phyloP scores from a whole-genome alignment of 2,888 invertebrate species.

The Andrena bucephala region DNA sequence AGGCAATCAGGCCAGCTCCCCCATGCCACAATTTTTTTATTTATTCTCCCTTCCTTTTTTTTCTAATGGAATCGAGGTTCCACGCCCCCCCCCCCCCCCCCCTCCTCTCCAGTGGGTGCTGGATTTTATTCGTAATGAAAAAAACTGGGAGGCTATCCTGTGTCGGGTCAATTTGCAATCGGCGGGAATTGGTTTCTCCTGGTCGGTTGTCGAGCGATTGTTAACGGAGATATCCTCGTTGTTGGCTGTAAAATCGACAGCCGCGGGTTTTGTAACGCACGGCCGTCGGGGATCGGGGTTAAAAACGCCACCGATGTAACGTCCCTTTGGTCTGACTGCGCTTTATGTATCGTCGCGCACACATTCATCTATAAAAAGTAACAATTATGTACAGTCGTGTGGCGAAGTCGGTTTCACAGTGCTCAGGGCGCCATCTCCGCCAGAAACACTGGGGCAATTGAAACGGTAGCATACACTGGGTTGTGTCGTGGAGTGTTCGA shows the following conservation, averaged over 20 bases:
- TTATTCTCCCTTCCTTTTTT: background rate
- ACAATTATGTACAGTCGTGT: slow-evolving; percentile 42
- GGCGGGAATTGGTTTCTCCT: slow-evolving; percentile 2
- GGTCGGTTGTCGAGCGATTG: background rate
- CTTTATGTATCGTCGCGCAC: slow-evolving; percentile 20
- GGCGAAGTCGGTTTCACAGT: background rate
- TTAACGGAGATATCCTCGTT: background rate
- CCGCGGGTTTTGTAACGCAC: too few species aligned
- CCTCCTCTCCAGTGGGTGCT: background rate
- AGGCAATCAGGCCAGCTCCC: background rate
- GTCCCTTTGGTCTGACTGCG: background rate
- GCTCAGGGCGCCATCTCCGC: background rate
- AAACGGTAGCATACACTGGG: background rate
- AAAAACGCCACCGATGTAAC: too few species aligned
- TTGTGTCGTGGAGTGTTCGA: background rate
- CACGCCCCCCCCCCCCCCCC: background rate
- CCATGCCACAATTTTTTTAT: background rate
- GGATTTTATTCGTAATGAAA: slow-evolving; percentile 14
- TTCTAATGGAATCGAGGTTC: background rate
- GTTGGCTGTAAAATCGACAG: background rate
- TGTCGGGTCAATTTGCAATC: background rate
- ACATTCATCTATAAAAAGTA: slow-evolving; percentile 37
- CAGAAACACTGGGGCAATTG: too few species aligned
- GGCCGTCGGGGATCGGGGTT: too few species aligned
- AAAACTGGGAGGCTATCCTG: background rate